Evolutionary conservation across 2,113 vertebrate species (phyloP), one percentile per base, ranked within the genome.

Genomic region (Ochotona princeps): DNA sequence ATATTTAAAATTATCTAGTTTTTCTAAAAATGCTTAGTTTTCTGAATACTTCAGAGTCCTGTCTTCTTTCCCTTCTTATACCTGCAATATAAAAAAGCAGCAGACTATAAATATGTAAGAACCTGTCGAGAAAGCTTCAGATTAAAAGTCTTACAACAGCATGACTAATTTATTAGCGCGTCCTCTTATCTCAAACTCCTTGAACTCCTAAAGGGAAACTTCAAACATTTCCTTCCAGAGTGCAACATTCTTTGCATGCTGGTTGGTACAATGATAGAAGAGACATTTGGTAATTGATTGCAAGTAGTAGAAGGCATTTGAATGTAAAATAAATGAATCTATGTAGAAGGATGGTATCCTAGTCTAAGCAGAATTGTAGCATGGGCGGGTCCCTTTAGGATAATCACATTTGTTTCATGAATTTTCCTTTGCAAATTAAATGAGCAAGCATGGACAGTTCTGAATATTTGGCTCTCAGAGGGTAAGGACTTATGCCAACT

Each of bases 101-200:
- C 30, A 0, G 15, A 85, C 44, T 74, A 82, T 66, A 95, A 85
- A 57, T 76, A 14, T 93, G 20, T 81, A 57, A 69, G 17, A 90
- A 44, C 66, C 49, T 78, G 2, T 63, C 30, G 44, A 21, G 8
- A 72, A 93, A 92, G 28, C 10, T 79, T 74, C 66, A 86, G 75
- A 75, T 92, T 63, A 80, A 90, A 70, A 0, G 15, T 72, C 15
- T 83, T 89, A 47, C 8, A 54, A 85, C 25, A 75, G 67, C n/a
- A 65, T 91, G 75, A 89, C 35, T 90, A 69, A 95, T 82, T 90
- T 17, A 35, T 89, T 70, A 23, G n/a, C 61, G 86, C 25, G 75
- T 91, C 30, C 25, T 93, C 26, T 84, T 83, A 26, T 61, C 54
- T 94, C 57, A 72, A 23, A 83, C 63, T 89, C 79, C 26, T 86